Evolutionary conservation across 2,888 invertebrate species (phyloP).

Genomic region (Coelopa pilipes): DNA sequence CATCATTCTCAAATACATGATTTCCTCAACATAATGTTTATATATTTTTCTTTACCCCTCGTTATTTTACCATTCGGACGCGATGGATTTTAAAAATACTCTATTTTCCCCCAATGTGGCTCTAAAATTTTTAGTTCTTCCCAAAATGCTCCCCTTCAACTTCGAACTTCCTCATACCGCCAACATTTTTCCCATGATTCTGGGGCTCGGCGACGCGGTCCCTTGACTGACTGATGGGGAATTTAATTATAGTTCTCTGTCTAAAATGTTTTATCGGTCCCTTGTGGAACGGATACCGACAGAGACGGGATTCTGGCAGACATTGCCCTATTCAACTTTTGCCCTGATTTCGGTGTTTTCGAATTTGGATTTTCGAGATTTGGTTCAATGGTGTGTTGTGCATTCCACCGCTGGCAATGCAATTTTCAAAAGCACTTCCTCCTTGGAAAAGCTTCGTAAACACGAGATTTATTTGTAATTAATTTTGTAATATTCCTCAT

Average conservation of each 20-base stretch:
- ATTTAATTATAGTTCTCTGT: conserved; percentile 20
- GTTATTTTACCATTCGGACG: too few relatives aligned
- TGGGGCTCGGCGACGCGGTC: neutral
- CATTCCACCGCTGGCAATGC: conserved; percentile 10
- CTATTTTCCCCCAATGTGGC: neutral
- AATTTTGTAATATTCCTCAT: neutral
- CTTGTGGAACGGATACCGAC: neutral
- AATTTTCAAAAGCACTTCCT: too few relatives aligned
- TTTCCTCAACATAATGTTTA: too few relatives aligned
- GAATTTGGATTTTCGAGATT: conserved; percentile 28
- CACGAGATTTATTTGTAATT: neutral
- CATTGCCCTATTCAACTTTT: conserved; percentile 48
- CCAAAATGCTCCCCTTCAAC: conserved; percentile 1
- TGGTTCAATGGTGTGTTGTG: conserved; percentile 22
- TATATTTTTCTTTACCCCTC: neutral
- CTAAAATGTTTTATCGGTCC: conserved; percentile 4
- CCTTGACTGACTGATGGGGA: neutral
- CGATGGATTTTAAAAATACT: too few relatives aligned
- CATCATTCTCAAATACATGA: too few relatives aligned
- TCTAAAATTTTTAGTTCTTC: neutral
- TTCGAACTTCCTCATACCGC: neutral
- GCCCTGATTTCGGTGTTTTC: conserved; percentile 38
- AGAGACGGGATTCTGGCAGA: conserved; percentile 17
- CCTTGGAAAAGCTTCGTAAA: too few relatives aligned
- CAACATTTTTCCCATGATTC: neutral